Percentiles rank a stretch among this genome's conserved stretches.
These are phyloP conservation scores for Capricornis sumatraensis DNA, from an alignment of 2,113 vertebrate genomes.

Conservation along the genomic window DNA sequence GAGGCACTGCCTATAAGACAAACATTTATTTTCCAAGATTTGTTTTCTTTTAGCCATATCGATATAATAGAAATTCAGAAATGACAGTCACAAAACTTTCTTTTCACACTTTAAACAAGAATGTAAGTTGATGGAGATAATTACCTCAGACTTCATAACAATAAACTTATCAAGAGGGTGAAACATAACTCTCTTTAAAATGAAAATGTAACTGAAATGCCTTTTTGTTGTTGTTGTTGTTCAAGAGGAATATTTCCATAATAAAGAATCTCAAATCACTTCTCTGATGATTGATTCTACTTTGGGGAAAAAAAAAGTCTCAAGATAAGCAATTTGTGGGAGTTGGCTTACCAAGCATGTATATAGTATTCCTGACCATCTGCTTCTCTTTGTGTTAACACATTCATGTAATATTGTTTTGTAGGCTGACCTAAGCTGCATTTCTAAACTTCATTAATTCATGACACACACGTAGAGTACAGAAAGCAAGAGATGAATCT, in stretches of 20 bases:
- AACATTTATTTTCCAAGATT: background rate
- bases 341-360: background rate
- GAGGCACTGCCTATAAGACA: background rate
- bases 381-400: conserved; percentile 26
- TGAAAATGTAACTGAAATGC: conserved; percentile 40
- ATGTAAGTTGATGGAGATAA: conserved; percentile 51
- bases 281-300: background rate
- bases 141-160: conserved; percentile 44
- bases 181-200: conserved; percentile 51
- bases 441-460: background rate
- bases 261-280: background rate
- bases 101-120: conserved; percentile 25
- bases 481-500: background rate
- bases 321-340: background rate
- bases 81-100: conserved; percentile 21
- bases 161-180: conserved; percentile 51
- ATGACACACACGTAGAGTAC: background rate
- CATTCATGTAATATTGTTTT: background rate
- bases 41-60: conserved; percentile 17
- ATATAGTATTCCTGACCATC: conserved; percentile 18
- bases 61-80: conserved; percentile 27
- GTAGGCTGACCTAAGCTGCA: background rate
- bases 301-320: background rate
- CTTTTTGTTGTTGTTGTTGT: conserved; percentile 40
- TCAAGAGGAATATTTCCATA: conserved; percentile 44